phyloP scores from a whole-genome alignment of 2,888 invertebrate species.

The Xestia xanthographa region DNA sequence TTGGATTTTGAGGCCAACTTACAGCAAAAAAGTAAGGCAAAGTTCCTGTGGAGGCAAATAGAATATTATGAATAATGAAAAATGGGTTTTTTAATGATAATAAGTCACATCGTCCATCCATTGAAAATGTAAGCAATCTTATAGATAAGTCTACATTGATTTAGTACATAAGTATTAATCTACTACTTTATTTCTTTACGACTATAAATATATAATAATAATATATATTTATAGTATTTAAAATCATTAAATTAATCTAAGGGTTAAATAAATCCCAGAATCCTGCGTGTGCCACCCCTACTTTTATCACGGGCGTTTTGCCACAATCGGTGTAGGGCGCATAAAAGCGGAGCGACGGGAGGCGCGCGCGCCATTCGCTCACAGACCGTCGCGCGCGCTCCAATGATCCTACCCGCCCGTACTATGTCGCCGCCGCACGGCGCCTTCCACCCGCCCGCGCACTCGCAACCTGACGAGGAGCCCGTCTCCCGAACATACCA shows the following conservation, averaged over 20 bases:
- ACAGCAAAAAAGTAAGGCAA: neutral
- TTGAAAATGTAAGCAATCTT: neutral
- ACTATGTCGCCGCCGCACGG: conserved; percentile 89
- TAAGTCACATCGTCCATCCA: neutral
- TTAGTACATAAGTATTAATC: no score
- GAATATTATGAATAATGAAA: neutral
- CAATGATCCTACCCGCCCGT: conserved; percentile 88
- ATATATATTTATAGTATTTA: no score
- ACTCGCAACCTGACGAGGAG: conserved; percentile 85
- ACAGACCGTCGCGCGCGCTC: conserved; percentile 86
- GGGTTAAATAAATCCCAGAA: conserved; percentile 3
- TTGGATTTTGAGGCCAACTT: neutral
- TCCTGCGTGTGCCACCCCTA: conserved; percentile 82
- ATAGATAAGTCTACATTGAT: neutral
- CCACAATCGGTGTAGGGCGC: conserved; percentile 89
- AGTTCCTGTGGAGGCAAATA: neutral
- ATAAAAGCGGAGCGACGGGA: conserved; percentile 84
- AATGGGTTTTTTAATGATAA: neutral
- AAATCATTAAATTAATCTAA: neutral
- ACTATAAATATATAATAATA: no score
- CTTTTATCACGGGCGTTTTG: conserved; percentile 90
- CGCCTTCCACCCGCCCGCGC: conserved; percentile 88
- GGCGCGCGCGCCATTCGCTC: conserved; percentile 89
- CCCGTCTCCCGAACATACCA: conserved; percentile 97
- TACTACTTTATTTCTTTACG: no score